Percentiles rank a stretch among this genome's conserved stretches.
phyloP scores from a whole-genome alignment of 2,113 vertebrate genomes.

The Rhabdornis inornatus region DNA sequence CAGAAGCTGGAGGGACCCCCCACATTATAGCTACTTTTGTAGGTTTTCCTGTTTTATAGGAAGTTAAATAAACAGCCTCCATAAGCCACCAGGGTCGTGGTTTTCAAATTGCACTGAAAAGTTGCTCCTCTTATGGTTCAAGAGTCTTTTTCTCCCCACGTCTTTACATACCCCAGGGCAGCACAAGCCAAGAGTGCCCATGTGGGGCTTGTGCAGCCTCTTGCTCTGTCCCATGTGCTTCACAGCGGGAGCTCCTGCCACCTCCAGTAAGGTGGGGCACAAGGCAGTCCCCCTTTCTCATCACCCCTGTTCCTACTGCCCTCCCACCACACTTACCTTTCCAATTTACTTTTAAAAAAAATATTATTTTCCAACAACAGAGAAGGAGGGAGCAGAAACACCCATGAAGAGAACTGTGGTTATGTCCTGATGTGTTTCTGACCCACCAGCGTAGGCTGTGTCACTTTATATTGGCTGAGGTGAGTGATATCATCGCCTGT shows the following conservation, averaged over 20 bases:
- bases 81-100: background rate
- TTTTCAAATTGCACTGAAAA: background rate
- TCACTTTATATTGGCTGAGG: background rate
- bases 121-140: background rate
- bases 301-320: rapidly evolving
- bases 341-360: background rate
- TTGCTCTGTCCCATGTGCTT: rapidly evolving
- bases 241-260: background rate
- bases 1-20: background rate
- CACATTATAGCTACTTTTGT: background rate
- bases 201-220: background rate
- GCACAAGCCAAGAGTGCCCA: rapidly evolving
- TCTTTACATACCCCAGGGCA: background rate
- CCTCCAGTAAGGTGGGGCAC: background rate
- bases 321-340: background rate
- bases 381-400: background rate
- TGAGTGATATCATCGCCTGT: background rate
- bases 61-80: background rate
- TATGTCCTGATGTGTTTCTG: background rate
- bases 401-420: background rate
- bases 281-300: background rate
- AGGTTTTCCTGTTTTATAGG: background rate
- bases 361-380: background rate
- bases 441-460: background rate
- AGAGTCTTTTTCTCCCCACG: background rate